These are phyloP conservation scores for Xestia xanthographa DNA, from an alignment of 2,888 invertebrate genomes.

Conservation along the genomic window DNA sequence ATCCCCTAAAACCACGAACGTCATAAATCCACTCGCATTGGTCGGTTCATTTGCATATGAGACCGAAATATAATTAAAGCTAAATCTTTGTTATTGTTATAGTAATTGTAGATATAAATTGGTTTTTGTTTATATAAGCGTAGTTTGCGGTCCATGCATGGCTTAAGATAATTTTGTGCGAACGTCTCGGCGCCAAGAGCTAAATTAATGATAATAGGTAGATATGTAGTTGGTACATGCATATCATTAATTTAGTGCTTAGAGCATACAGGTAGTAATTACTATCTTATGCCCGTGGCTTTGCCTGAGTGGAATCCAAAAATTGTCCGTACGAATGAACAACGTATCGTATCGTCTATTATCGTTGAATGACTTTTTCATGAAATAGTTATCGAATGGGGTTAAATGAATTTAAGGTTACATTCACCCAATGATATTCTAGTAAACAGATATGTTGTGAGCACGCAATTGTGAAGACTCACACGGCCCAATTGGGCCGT, in stretches of 20 bases:
- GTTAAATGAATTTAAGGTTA: too few species aligned
- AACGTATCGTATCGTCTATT: too few species aligned
- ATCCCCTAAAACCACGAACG: slow-evolving; percentile 6
- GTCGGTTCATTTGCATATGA: slow-evolving; percentile 18
- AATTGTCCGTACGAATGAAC: not conserved
- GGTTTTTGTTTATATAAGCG: not conserved
- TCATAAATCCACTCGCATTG: slow-evolving; percentile 14
- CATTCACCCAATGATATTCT: too few species aligned
- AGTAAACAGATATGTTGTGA: too few species aligned
- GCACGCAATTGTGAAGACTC: too few species aligned
- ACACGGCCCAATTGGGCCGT: too few species aligned
- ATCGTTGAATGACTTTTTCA: too few species aligned
- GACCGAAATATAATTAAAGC: not conserved
- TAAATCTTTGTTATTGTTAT: not conserved
- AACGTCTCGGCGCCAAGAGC: not conserved
- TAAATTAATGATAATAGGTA: not conserved
- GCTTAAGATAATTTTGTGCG: not conserved
- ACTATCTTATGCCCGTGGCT: not conserved
- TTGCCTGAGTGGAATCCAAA: not conserved
- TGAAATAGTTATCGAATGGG: too few species aligned
- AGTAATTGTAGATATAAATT: too few species aligned
- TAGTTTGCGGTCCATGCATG: not conserved
- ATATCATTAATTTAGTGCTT: not conserved
- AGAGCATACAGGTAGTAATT: not conserved
- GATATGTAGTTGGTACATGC: not conserved